Evolutionary conservation across 2,113 vertebrate species (phyloP), one percentile per base, ranked within the genome.

Genomic region (Leucosticte australis): DNA sequence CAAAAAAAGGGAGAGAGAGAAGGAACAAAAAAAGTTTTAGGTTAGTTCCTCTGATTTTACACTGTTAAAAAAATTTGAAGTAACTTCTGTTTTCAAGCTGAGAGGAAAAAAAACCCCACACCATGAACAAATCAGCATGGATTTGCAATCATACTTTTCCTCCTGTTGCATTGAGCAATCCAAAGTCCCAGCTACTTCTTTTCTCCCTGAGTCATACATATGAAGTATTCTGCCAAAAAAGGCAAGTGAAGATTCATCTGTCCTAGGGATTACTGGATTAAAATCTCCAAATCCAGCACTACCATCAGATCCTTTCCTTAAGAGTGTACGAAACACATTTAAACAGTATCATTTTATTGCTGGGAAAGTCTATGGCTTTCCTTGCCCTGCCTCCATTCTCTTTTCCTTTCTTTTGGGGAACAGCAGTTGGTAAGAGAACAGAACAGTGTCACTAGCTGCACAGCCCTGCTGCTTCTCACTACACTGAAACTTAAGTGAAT

Each of bases 1-100:
- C n/a, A n/a, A 3, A 4, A 1, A 12, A n/a, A 10, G 50, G 28
- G 10, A 4, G 3, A 4, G 7, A 22, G 2, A 26, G 2, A 44
- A 31, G 39, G 30, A 55, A 26, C 11, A 85, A 57, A 62, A 6
- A 65, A 73, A 60, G 23, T 67, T 55, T 85, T 39, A 62, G 10
- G 5, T 73, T 52, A 33, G 53, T 42, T 68, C 49, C 46, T 80
- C 37, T 83, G 67, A 7, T 50, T 83, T 93, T 44, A 19, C 12
- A 49, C 4, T 0, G 2, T 65, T 30, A 92, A 79, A 57, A 26
- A 27, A 77, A 70, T 3, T 30, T 15, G 15, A 90, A 89, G 16
- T 42, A 85, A 78, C 19, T 60, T 80, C 13, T 46, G 28, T 86
- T 92, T 94, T 92, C 68, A 90, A 19, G 33, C 27, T 91, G 35